Conservation (phyloP, 1,140 invertebrate genomes). For the Aphaenogaster rudis region DNA sequence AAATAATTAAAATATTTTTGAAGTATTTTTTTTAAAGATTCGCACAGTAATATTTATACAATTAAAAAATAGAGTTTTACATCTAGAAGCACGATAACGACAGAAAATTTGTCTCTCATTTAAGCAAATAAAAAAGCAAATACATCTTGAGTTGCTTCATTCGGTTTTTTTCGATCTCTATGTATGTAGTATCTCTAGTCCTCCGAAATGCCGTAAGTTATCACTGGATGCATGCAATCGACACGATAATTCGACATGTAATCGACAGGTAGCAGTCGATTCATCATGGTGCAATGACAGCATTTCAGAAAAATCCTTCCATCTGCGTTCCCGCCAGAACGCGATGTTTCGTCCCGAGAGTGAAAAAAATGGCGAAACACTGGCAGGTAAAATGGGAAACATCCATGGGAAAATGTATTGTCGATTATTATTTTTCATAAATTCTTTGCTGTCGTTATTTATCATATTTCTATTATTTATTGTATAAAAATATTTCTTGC, state of each 20-base stretch:
- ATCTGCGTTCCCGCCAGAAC: conserved; percentile 35
- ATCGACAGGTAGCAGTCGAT: conserved; percentile 47
- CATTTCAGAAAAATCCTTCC: conserved; percentile 31
- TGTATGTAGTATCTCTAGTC: background rate
- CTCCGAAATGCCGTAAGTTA: conserved; percentile 1
- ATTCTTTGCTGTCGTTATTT: background rate
- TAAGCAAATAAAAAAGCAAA: background rate
- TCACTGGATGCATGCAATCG: conserved; percentile 25
- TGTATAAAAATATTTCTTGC: background rate
- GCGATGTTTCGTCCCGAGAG: background rate
- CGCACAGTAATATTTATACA: background rate
- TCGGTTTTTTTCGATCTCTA: background rate
- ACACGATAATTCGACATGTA: conserved; percentile 52
- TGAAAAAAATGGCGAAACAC: conserved; percentile 23
- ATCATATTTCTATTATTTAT: background rate
- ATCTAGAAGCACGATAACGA: background rate
- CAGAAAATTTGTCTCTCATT: background rate
- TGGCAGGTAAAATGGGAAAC: conserved; percentile 1
- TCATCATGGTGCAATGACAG: conserved; percentile 45
- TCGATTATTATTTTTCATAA: background rate
- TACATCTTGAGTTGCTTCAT: background rate
- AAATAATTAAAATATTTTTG: background rate
- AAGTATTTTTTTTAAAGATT: background rate
- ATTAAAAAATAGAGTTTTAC: background rate
- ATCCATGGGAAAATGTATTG: background rate